Evolutionary conservation across 2,113 vertebrate species (phyloP), one percentile per base, ranked within the genome.

Genomic region (Panthera tigris): DNA sequence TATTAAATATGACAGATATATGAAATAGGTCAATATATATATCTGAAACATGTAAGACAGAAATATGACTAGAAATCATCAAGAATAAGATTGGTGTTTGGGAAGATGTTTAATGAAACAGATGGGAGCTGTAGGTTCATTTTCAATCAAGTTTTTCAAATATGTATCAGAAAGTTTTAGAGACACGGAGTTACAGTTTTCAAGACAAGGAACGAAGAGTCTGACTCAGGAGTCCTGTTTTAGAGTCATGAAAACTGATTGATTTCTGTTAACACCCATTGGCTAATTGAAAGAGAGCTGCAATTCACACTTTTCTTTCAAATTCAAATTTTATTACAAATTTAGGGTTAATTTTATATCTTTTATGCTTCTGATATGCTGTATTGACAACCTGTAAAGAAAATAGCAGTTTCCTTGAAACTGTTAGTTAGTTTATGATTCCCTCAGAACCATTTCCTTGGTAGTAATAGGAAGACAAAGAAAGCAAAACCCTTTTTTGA

Each of bases 161-260:
- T 61, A 45, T 14, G 21, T 50, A 69, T 61, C 13, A 81, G 45
- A 61, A 97, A 68, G n/a, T 71, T 52, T 65, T 9, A 89, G 31
- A 86, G 83, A 78, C 25, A 83, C 41, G 45, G 33, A 95, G 61
- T 41, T 74, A 69, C 83, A 89, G 41, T 81, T 81, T 93, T 93
- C 50, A 95, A 83, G 52, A 89, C n/a, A 91, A 82, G 55, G 68
- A 89, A 91, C 91, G 65, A 45, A 78, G 25, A 66, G 33, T 97
- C 78, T 97, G 93, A 96, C 69, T 95, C 81, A 78, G 76, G 66
- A 91, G 89, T 93, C 61, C 88, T 95, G 69, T 79, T 82, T 89
- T 48, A 71, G 87, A 96, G 79, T 95, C 65, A 80, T 31, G 31
- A 94, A 91, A 96, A 74, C n/a, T 89, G 83, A 95, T 1, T 79